phyloP scores from a whole-genome alignment of 2,888 invertebrate genomes.

The Nephrotoma flavescens region DNA sequence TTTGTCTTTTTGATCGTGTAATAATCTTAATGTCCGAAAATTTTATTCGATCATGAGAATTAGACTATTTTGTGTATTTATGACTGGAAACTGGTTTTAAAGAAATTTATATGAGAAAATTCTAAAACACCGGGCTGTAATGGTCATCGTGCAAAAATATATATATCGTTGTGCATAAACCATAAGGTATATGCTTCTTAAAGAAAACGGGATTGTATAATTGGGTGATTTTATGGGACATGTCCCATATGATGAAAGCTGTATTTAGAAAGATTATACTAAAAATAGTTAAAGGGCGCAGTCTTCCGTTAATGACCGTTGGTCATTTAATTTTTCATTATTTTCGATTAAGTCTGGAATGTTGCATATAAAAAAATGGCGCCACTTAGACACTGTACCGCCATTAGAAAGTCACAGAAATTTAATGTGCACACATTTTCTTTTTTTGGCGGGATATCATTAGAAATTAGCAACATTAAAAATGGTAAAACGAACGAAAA shows the following conservation, averaged over 20 bases:
- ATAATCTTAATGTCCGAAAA: neutral
- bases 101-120: neutral
- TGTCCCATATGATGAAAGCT: neutral
- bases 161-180: neutral
- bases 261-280: neutral
- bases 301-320: neutral
- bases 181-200: neutral
- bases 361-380: neutral
- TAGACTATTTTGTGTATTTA: neutral
- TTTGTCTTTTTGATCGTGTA: neutral
- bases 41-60: neutral
- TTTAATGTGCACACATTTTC: neutral
- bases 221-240: neutral
- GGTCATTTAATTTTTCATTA: neutral
- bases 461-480: neutral
- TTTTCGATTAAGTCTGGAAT: neutral
- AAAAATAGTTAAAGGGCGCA: neutral
- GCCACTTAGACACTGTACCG: neutral
- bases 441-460: neutral
- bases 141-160: neutral
- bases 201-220: neutral
- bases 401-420: neutral
- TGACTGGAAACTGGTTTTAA: neutral
- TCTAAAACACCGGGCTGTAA: neutral
- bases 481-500: neutral